Evolutionary conservation across 1,140 invertebrate species (phyloP), one percentile per base, ranked within the genome.

Genomic region (Pectinophora gossypiella): DNA sequence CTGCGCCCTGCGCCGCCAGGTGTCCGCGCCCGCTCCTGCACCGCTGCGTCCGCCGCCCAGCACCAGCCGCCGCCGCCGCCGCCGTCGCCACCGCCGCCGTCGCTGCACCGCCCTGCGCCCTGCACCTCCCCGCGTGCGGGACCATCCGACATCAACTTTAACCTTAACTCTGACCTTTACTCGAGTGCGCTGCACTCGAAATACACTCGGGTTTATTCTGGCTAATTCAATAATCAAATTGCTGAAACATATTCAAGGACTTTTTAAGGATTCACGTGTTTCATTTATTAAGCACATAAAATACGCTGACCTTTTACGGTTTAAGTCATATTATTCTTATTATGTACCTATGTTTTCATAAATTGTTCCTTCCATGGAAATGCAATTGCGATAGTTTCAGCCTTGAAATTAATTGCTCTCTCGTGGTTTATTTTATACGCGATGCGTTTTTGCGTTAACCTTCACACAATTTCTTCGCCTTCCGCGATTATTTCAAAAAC

Each of bases 111-210:
- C 69, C 73, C 36, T 40, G 27, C 27, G n/a, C 27, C 36, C 36
- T 7, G 36, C 36, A 18, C 13, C 36, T 12, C n/a, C n/a, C n/a
- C n/a, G n/a, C n/a, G n/a, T n/a, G n/a, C n/a, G n/a, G n/a, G n/a
- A n/a, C n/a, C 64, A 64, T 63, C 66, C 68, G 62, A 73, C 74
- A 73, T 76, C 74, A 74, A 78, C 72, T 85, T 82, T 87, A 84
- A 86, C 81, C 83, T 86, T 85, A 82, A 72, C 72, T 82, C 54
- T 82, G 81, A 85, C 84, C 84, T 84, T 73, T 73, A 47, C 71
- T 64, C 55, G 67, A 70, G 83, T 82, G 73, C 83, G 85, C 80
- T 76, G 84, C 66, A 76, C 81, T 73, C 68, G 12, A 40, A n/a
- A n/a, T n/a, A n/a, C n/a, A n/a, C n/a, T n/a, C n/a, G n/a, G n/a